Evolutionary conservation across 2,888 invertebrate species (phyloP).

Genomic region (Caenorhabditis sulstoni): DNA sequence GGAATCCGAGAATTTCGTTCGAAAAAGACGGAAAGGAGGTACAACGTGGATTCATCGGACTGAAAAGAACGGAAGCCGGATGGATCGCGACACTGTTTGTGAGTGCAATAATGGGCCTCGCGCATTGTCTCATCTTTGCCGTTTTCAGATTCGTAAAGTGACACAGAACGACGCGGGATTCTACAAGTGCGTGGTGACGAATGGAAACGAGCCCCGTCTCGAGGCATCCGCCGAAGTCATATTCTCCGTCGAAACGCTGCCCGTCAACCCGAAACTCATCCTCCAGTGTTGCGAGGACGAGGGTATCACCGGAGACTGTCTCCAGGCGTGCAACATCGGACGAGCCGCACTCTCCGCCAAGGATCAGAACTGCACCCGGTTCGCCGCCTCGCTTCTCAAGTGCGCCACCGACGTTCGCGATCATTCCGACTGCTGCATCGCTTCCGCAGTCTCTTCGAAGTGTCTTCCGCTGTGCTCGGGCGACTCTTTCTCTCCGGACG

Average conservation of each 20-base stretch:
- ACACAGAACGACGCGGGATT: conserved; percentile 56
- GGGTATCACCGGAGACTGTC: conserved; percentile 56
- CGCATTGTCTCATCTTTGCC: background rate
- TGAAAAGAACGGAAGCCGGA: conserved; percentile 53
- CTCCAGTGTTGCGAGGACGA: conserved; percentile 64
- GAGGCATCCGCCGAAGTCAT: conserved; percentile 56
- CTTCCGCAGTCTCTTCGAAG: conserved; percentile 49
- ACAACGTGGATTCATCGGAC: conserved; percentile 36
- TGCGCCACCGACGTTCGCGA: conserved; percentile 68
- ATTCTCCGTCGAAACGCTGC: conserved; percentile 53
- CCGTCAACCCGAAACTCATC: conserved; percentile 60
- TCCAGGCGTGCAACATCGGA: conserved; percentile 66
- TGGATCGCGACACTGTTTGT: conserved; percentile 52
- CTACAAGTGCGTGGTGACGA: conserved; percentile 59
- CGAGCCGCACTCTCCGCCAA: conserved; percentile 27
- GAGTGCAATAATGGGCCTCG: background rate
- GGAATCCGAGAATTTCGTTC: conserved; percentile 48
- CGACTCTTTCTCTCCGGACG: conserved; percentile 41
- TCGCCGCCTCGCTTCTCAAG: conserved; percentile 60
- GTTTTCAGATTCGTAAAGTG: conserved; percentile 39
- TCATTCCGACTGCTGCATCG: conserved; percentile 69
- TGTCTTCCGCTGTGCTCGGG: conserved; percentile 70
- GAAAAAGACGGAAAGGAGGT: conserved; percentile 59
- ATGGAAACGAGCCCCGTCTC: background rate
- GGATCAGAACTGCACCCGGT: conserved; percentile 55